Conservation (phyloP, 2,797 vertebrate species). For the Botia almorhae region DNA sequence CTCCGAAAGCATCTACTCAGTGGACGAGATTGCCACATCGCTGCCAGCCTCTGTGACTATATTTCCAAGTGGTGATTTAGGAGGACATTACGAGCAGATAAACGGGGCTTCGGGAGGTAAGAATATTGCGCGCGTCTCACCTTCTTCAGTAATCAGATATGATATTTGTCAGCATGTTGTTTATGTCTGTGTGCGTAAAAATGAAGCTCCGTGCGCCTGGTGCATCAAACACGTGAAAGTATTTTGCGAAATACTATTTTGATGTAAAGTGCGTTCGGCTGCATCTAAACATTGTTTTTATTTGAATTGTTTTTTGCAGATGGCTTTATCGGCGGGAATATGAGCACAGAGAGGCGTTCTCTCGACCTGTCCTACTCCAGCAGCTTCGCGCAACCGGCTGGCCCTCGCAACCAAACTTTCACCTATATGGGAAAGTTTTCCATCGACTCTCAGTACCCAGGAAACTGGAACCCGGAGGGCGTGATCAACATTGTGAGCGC, state of each 20-base stretch:
- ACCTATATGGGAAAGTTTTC: constrained; percentile 99
- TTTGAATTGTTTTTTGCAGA: constrained; percentile 73
- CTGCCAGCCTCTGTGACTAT: constrained; percentile 86
- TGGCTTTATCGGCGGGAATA: constrained; percentile 89
- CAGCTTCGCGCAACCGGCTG: constrained; percentile 83
- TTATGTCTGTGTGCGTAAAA: constrained; percentile 13
- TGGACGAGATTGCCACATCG: constrained; percentile 84
- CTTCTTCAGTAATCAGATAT: not conserved
- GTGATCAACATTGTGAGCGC: constrained; percentile 97
- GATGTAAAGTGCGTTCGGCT: not conserved
- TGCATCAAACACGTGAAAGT: too few relatives aligned
- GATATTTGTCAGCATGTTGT: too few relatives aligned
- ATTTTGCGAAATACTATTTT: too few relatives aligned
- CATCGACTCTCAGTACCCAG: constrained; percentile 94
- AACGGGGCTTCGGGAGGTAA: constrained; percentile 86
- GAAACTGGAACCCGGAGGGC: constrained; percentile 94
- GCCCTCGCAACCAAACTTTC: constrained; percentile 90
- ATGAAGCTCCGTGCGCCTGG: not conserved
- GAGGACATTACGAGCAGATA: constrained; percentile 89
- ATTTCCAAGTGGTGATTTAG: constrained; percentile 88
- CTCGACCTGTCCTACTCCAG: constrained; percentile 88
- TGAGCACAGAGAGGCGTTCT: constrained; percentile 87
- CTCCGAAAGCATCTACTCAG: constrained; percentile 86
- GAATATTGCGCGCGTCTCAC: constrained; percentile 51
- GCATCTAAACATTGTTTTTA: not conserved